Evolutionary conservation across 2,113 vertebrate genomes (phyloP).

Genomic region (Vidua chalybeata): DNA sequence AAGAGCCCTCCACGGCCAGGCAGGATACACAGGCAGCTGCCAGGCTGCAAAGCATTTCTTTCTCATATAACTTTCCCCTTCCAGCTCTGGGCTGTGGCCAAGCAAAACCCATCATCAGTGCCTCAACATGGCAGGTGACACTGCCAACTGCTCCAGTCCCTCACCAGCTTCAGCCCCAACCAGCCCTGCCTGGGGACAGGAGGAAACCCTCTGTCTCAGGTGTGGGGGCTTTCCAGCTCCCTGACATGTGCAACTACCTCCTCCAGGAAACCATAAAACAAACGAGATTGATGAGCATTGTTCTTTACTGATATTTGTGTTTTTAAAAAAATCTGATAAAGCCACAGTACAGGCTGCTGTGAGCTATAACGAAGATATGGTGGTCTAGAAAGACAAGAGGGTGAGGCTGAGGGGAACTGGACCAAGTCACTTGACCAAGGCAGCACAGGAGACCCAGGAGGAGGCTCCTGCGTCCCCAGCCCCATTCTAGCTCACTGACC

Average conservation of each 20-base stretch:
- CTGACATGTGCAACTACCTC: neutral
- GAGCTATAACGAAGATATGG: neutral
- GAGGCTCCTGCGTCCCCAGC: neutral
- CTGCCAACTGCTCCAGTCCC: neutral
- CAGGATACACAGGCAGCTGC: neutral
- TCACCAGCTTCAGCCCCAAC: rapidly evolving
- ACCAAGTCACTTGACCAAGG: neutral
- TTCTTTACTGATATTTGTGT: neutral
- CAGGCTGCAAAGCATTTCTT: neutral
- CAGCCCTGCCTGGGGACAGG: neutral
- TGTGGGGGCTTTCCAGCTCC: neutral
- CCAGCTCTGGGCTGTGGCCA: neutral
- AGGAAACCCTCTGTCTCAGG: neutral
- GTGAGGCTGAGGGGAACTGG: neutral
- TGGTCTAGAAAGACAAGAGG: neutral
- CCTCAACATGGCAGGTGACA: neutral
- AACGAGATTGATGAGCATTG: neutral
- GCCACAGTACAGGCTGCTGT: neutral
- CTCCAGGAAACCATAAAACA: neutral
- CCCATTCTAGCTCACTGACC: neutral
- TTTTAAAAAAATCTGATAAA: neutral
- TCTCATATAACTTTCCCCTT: neutral
- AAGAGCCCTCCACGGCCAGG: neutral
- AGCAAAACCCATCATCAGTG: neutral
- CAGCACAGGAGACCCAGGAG: rapidly evolving